phyloP scores from a whole-genome alignment of 2,113 vertebrate genomes.

The Pristiophorus japonicus region DNA sequence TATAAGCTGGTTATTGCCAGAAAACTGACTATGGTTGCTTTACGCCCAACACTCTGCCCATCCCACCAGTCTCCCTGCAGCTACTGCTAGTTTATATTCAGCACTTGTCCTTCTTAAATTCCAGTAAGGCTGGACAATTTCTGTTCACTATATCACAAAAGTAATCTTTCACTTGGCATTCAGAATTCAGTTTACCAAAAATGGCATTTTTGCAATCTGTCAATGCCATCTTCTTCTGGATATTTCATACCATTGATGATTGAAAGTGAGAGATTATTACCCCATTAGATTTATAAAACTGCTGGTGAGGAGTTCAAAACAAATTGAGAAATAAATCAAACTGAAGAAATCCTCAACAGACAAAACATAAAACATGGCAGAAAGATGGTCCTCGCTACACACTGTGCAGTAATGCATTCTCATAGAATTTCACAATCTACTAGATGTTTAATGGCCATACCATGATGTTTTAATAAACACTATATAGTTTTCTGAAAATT shows the following conservation, averaged over 20 bases:
- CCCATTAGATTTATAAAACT: constrained; percentile 8
- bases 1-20: neutral
- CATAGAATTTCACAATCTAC: neutral
- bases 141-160: neutral
- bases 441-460: neutral
- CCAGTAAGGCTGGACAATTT: neutral
- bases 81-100: neutral
- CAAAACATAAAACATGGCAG: neutral
- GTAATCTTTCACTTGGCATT: constrained; percentile 13
- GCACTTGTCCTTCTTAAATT: neutral
- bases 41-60: neutral
- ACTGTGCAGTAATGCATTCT: neutral
- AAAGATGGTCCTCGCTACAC: too few relatives aligned
- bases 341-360: neutral
- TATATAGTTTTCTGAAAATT: neutral
- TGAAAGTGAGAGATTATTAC: constrained; percentile 23
- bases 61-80: neutral
- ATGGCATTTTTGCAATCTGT: constrained; percentile 32
- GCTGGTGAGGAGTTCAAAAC: neutral
- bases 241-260: neutral
- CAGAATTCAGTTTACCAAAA: constrained; percentile 5
- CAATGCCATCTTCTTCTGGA: neutral
- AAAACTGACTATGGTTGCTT: neutral
- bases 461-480: neutral
- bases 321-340: constrained; percentile 26